Evolutionary conservation across 1,140 invertebrate species (phyloP).

Genomic region (Trichonephila clavipes): DNA sequence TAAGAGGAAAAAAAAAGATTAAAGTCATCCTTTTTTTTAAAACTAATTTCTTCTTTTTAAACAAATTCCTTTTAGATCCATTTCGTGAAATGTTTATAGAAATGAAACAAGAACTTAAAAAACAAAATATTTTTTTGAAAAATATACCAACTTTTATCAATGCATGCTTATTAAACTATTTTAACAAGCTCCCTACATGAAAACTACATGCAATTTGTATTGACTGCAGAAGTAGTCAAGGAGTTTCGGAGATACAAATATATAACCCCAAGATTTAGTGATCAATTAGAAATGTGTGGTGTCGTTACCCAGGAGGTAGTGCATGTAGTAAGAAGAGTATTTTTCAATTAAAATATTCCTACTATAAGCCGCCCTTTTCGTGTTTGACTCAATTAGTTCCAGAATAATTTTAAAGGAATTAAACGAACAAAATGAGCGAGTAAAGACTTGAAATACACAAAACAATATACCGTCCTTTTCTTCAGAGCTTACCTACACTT

Average conservation of each 20-base stretch:
- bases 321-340: neutral
- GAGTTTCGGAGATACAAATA: neutral
- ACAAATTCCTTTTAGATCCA: no score
- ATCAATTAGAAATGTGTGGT: neutral
- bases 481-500: neutral
- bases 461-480: neutral
- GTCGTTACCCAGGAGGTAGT: neutral
- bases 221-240: no score
- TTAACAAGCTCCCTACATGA: no score
- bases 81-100: no score
- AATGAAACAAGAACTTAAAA: no score
- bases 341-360: conserved; percentile 8
- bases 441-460: neutral
- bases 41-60: no score
- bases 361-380: neutral
- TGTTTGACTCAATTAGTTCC: conserved; percentile 8
- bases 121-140: no score
- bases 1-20: no score
- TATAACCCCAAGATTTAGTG: neutral
- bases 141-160: no score
- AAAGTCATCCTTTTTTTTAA: no score
- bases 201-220: no score
- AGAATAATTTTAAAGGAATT: neutral
- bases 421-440: neutral
- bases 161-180: no score